phyloP scores from a whole-genome alignment of 2,797 vertebrate species.

The Molothrus ater region DNA sequence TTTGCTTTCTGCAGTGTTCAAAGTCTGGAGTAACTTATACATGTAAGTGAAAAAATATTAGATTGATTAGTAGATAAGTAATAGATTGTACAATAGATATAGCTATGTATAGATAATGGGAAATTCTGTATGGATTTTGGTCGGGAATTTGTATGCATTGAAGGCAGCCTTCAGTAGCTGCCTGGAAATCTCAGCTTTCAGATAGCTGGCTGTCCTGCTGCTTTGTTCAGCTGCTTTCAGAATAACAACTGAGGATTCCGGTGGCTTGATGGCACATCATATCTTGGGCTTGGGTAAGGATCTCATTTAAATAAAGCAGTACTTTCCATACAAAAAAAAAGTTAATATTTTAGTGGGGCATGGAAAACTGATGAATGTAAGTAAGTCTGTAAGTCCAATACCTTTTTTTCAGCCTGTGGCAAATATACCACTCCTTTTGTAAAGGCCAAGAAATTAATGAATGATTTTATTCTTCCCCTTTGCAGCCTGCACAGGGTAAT shows the following conservation, averaged over 20 bases:
- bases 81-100: not conserved
- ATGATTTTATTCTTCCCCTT: conserved; percentile 76
- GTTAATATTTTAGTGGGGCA: conserved; percentile 63
- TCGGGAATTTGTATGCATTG: not conserved
- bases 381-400: not conserved
- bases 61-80: not conserved
- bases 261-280: not conserved
- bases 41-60: not conserved
- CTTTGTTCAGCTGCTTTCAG: conserved; percentile 6
- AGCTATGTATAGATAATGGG: not conserved
- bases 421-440: conserved; percentile 68
- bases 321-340: not conserved
- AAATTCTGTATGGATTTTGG: not conserved
- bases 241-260: conserved; percentile 30
- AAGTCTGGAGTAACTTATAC: not conserved
- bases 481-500: conserved; percentile 77
- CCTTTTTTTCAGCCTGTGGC: not conserved
- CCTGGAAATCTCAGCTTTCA: conserved; percentile 6
- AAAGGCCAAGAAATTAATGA: conserved; percentile 79
- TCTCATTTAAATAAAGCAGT: conserved; percentile 56
- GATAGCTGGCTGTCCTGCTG: not conserved
- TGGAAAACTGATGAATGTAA: conserved; percentile 53
- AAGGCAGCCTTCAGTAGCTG: not conserved
- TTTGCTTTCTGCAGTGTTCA: not conserved
- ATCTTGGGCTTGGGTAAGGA: conserved; percentile 16